Evolutionary conservation across 2,797 vertebrate species (phyloP), one percentile per base, ranked within the genome.

Genomic region (Menidia menidia): DNA sequence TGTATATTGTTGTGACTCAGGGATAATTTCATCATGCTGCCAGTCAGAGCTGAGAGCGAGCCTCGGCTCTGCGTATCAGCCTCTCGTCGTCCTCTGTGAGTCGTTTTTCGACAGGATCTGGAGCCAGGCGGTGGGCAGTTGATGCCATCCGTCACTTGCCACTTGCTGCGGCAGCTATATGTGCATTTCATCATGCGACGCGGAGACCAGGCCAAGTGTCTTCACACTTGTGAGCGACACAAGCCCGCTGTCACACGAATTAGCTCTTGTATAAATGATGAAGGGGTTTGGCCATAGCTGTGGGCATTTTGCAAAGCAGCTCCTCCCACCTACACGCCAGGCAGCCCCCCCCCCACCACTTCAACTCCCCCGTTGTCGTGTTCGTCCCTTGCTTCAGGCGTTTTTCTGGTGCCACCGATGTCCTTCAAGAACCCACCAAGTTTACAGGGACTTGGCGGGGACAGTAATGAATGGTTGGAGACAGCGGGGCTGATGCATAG

Each of bases 201-300:
- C 42, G 57, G 82, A 92, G 80, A 81, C 54, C 44, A 75, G 75
- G 81, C 85, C 81, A 71, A 81, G 77, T 81, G 82, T 81, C 81
- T 81, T 52, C 71, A 58, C 58, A 48, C 68, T 54, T 58, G 68
- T 79, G 83, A 87, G 74, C 85, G 86, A 89, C 91, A 89, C 87
- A 83, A 87, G 85, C 71, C 75, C 75, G 74, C 80, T 83, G 91
- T 92, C 91, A 90, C 68, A 86, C 88, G 84, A 86, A 91, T 91
- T 86, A 92, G 80, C 64, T 88, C 73, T 62, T 68, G 80, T 69
- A 72, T 18, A 33, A 75, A 64, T 90, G 90, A 93, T 87, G 71
- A 87, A 25, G 91, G 84, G 32, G 50, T 75, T 75, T 63, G 71
- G 84, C 87, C 64, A 64, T 85, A 70, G 86, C 86, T 88, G 50